phyloP scores from a whole-genome alignment of 2,888 invertebrate genomes.

The Myathropa florea region DNA sequence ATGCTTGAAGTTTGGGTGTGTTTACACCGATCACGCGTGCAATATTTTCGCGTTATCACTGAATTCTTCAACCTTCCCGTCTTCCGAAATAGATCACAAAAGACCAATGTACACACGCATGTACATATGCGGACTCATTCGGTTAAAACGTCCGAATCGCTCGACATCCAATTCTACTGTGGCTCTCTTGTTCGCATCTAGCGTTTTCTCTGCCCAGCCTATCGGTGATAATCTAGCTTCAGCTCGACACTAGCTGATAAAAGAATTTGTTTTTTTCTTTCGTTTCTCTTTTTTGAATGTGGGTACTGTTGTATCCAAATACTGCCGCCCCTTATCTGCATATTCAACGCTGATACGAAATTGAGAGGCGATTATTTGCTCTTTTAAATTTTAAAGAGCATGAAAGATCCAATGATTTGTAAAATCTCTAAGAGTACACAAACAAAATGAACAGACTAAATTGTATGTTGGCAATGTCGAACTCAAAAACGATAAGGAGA shows the following conservation, averaged over 20 bases:
- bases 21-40: slow-evolving; percentile 10
- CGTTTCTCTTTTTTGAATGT: background rate
- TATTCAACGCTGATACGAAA: background rate
- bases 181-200: slow-evolving; percentile 19
- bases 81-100: background rate
- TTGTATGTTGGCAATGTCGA: background rate
- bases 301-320: background rate
- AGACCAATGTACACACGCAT: background rate
- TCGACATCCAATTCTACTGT: slow-evolving; percentile 44
- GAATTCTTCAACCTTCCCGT: background rate
- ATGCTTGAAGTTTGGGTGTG: background rate
- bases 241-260: slow-evolving; percentile 25
- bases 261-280: slow-evolving; percentile 9
- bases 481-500: background rate
- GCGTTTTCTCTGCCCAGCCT: slow-evolving; percentile 26
- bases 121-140: background rate
- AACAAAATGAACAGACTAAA: too few species aligned
- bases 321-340: background rate
- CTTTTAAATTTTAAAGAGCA: background rate
- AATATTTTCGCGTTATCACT: slow-evolving; percentile 19
- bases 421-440: background rate
- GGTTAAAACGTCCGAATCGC: slow-evolving; percentile 39
- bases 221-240: slow-evolving; percentile 45
- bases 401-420: background rate
- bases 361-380: background rate